A percentile compares a stretch with the other conserved stretches of the same genome.
These are phyloP conservation scores for Cotesia chilonis DNA, from an alignment of 1,140 invertebrate genomes.

Conservation along the genomic window DNA sequence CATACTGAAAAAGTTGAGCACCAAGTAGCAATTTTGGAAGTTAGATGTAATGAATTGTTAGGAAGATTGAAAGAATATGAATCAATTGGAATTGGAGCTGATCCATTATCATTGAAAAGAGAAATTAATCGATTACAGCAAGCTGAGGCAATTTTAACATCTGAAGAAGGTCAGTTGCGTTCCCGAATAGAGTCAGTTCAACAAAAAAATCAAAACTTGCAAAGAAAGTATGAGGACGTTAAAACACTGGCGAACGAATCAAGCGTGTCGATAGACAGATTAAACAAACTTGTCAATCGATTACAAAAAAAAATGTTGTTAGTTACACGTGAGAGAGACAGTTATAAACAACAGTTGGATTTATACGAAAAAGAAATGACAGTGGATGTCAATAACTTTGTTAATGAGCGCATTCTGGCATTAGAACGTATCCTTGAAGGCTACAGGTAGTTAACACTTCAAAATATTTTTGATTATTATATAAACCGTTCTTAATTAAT, in stretches of 20 bases:
- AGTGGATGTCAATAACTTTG: conserved; percentile 45
- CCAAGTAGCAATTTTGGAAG: conserved; percentile 51
- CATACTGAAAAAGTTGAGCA: conserved; percentile 57
- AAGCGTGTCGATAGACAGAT: conserved; percentile 53
- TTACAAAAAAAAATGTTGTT: conserved; percentile 69
- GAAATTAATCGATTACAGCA: conserved; percentile 62
- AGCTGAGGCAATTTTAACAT: conserved; percentile 52
- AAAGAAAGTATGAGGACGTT: conserved; percentile 55
- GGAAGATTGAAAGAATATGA: conserved; percentile 57
- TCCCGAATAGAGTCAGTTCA: conserved; percentile 53
- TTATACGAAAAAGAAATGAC: conserved; percentile 85
- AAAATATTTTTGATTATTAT: too few relatives aligned
- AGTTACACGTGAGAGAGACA: conserved; percentile 80
- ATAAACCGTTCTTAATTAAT: background rate
- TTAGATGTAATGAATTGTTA: conserved; percentile 48
- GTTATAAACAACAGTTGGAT: conserved; percentile 77
- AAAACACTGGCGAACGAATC: conserved; percentile 55
- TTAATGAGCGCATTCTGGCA: conserved; percentile 53
- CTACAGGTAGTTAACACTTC: conserved; percentile 51
- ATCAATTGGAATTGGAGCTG: conserved; percentile 54
- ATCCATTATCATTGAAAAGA: conserved; percentile 50
- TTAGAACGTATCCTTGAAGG: conserved; percentile 56
- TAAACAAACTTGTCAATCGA: conserved; percentile 63
- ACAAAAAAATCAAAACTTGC: conserved; percentile 47
- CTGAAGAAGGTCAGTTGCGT: conserved; percentile 58